Evolutionary conservation across 2,888 invertebrate species (phyloP), one percentile per base, ranked within the genome.

Genomic region (Acronicta psi): DNA sequence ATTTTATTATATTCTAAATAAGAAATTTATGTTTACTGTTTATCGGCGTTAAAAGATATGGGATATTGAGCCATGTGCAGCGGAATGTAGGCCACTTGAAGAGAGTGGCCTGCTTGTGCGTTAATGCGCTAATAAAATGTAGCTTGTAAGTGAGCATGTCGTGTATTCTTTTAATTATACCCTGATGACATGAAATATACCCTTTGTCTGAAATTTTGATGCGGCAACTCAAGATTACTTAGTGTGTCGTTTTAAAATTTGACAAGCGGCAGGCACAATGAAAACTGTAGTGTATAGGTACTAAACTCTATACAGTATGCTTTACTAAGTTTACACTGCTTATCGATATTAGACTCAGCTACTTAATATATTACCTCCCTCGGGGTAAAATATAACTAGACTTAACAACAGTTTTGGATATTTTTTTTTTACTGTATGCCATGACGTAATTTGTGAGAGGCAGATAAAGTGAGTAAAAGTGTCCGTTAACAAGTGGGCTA

Each of bases 1-100:
- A 92, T 85, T 93, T 92, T 91, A 92, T 92, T 90, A 86, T 85
- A 89, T 87, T 88, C 89, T 92, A 92, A 92, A 92, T 91, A 88
- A 83, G 82, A 81, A 79, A 89, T 90, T 90, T 90, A 90, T 90
- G 87, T 80, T 70, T 59, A 55, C 70, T 65, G 82, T 85, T 86
- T 85, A 86, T 87, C 76, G 82, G 79, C 75, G 78, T 75, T 75
- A 76, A 77, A 75, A 65, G 74, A 77, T 75, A 79, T 80, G 73
- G 77, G 66, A 69, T 68, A 59, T 57, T 57, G 69, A 70, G 70
- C 73, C 71, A 67, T 77, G 66, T 77, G 75, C 69, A 71, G 57
- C 47, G 49, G 64, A 59, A 68, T 76, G 67, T 79, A 64, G 66
- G 70, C 54, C 59, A 67, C 57, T 69, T 66, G 53, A 18, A 16